Percentiles rank a stretch among this genome's conserved stretches.
These are phyloP conservation scores for Paratilapia polleni DNA, from an alignment of 2,113 vertebrate species.

Conservation along the genomic window DNA sequence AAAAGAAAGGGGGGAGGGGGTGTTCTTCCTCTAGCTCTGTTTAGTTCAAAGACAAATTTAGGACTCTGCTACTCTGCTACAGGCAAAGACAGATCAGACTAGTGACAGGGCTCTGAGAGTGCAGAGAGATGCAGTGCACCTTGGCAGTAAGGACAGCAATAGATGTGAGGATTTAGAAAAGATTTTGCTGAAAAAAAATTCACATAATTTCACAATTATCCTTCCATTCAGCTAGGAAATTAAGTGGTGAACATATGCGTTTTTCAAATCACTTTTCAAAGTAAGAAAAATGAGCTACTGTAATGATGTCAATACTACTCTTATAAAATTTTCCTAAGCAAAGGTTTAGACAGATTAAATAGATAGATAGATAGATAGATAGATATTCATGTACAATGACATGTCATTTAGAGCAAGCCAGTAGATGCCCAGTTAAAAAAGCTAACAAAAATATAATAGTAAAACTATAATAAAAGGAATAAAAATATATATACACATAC, in stretches of 20 bases:
- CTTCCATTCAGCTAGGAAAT: neutral
- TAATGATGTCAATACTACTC: neutral
- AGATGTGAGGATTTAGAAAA: neutral
- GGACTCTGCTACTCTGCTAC: slow-evolving; percentile 20
- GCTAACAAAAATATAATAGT: neutral
- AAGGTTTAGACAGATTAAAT: too few species aligned
- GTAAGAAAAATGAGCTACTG: neutral
- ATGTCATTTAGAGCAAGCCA: neutral
- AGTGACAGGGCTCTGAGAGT: slow-evolving; percentile 9
- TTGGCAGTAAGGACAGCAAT: neutral
- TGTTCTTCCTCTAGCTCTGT: slow-evolving; percentile 33
- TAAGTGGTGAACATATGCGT: neutral
- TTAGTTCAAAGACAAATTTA: slow-evolving; percentile 48
- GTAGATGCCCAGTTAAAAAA: neutral
- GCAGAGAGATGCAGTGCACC: neutral
- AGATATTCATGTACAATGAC: neutral
- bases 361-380: too few species aligned
- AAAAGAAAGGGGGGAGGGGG: slow-evolving; percentile 20
- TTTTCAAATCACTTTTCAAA: neutral
- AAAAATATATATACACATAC: neutral
- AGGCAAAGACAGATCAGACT: slow-evolving; percentile 37
- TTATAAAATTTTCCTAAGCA: too few species aligned
- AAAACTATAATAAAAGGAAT: neutral
- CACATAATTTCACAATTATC: neutral
- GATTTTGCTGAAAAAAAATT: neutral